Evolutionary conservation across 1,140 invertebrate genomes (phyloP).

Genomic region (Dreissena polymorpha): DNA sequence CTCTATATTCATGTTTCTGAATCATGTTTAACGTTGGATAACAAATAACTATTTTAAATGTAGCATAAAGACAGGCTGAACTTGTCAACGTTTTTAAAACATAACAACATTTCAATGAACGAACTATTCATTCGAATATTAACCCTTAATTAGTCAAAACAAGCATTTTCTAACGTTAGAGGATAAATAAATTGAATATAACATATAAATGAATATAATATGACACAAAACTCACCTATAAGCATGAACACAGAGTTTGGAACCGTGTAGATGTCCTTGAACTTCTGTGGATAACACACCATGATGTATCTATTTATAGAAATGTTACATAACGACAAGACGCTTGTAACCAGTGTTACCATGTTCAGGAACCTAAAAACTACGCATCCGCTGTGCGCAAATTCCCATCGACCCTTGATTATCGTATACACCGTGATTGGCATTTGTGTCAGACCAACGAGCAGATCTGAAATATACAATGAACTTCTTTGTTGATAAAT

Average conservation of each 20-base stretch:
- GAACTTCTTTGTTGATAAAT: too few relatives aligned
- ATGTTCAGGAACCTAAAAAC: constrained; percentile 57
- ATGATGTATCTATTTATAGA: constrained; percentile 58
- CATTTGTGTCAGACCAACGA: constrained; percentile 57
- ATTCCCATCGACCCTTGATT: constrained; percentile 42
- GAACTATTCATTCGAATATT: background rate
- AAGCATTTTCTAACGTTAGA: background rate
- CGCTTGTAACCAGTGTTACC: constrained; percentile 58
- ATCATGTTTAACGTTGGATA: too few relatives aligned
- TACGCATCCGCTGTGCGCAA: constrained; percentile 34
- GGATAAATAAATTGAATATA: background rate
- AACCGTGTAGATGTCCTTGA: constrained; percentile 51
- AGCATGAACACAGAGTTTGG: constrained; percentile 46
- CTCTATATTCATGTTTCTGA: too few relatives aligned
- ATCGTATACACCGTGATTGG: constrained; percentile 55
- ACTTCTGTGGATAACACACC: constrained; percentile 43
- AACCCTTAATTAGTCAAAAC: background rate
- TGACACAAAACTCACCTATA: constrained; percentile 35
- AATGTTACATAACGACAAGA: constrained; percentile 58
- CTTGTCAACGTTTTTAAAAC: too few relatives aligned
- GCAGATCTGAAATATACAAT: constrained; percentile 44
- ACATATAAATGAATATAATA: background rate
- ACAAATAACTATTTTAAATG: too few relatives aligned
- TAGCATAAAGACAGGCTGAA: too few relatives aligned
- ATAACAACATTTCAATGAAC: background rate